A percentile compares a stretch with the other conserved stretches of the same genome.
These are phyloP conservation scores for Thymallus thymallus DNA, from an alignment of 2,113 vertebrate genomes.

Conservation along the genomic window DNA sequence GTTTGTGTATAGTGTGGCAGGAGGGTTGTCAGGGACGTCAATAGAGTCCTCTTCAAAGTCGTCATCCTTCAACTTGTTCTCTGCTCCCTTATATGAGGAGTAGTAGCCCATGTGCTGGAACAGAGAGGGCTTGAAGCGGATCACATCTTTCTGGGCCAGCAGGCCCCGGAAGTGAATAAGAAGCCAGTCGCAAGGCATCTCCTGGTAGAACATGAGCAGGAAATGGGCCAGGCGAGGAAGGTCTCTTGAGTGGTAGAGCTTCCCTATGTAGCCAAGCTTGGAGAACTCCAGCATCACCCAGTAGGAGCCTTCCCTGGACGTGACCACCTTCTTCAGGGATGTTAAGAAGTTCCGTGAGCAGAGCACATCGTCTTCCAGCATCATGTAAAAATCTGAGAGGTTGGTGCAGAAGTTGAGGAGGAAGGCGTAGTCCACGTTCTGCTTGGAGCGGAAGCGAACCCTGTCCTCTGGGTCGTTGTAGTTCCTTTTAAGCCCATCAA, in stretches of 20 bases:
- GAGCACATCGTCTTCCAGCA: conserved; percentile 95
- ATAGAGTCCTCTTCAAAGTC: conserved; percentile 96
- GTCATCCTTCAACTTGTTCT: conserved; percentile 97
- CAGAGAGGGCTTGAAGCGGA: conserved; percentile 95
- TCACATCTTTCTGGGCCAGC: conserved; percentile 89
- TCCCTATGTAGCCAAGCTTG: conserved; percentile 97
- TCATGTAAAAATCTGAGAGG: conserved; percentile 95
- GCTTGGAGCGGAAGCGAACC: conserved; percentile 95
- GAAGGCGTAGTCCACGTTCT: conserved; percentile 91
- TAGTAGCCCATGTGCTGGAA: conserved; percentile 99
- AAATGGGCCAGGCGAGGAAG: conserved; percentile 93
- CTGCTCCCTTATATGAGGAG: conserved; percentile 93
- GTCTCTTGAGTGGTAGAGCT: conserved; percentile 85
- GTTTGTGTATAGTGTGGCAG: conserved; percentile 87
- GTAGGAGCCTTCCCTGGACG: conserved; percentile 91
- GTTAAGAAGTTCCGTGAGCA: conserved; percentile 96
- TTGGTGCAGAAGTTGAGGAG: conserved; percentile 96
- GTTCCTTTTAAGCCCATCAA: conserved; percentile 95
- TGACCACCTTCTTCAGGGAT: conserved; percentile 93
- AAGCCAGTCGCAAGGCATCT: conserved; percentile 98
- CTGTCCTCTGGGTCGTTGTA: conserved; percentile 96
- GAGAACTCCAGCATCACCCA: conserved; percentile 99
- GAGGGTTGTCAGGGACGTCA: conserved; percentile 96
- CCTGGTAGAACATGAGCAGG: conserved; percentile 99
- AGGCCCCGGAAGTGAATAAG: conserved; percentile 92